Evolutionary conservation across 2,888 invertebrate genomes (phyloP).

Genomic region (Ochlodes sylvanus): DNA sequence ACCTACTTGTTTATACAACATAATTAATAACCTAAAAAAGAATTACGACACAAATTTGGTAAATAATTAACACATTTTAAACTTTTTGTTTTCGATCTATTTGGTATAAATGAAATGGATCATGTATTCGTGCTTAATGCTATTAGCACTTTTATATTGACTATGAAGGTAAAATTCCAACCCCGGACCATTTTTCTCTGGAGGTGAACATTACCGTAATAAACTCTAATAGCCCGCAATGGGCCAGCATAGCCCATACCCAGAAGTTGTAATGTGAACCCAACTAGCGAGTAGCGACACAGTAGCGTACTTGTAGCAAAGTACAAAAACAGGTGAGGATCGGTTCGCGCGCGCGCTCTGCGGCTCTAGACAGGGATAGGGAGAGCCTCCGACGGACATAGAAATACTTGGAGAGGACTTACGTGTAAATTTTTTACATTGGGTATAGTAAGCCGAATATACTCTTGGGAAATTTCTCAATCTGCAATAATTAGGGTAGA

Average conservation of each 20-base stretch:
- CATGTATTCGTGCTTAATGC: no score
- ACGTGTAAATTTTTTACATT: not conserved
- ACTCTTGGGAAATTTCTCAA: no score
- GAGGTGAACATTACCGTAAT: not conserved
- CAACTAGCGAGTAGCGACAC: not conserved
- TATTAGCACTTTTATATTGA: no score
- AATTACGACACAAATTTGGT: no score
- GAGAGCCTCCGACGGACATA: constrained; percentile 62
- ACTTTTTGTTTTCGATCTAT: no score
- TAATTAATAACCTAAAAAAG: no score
- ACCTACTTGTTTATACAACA: no score
- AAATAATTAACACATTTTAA: no score
- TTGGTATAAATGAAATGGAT: no score
- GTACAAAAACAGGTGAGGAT: constrained; percentile 31
- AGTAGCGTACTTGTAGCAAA: constrained; percentile 11
- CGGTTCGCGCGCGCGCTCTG: constrained; percentile 56
- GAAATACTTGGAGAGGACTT: constrained; percentile 53
- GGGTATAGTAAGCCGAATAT: not conserved
- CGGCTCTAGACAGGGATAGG: constrained; percentile 43
- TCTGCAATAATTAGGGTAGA: no score
- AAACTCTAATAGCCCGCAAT: constrained; percentile 7
- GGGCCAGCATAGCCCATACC: constrained; percentile 5
- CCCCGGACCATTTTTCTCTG: not conserved
- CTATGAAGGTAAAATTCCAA: no score
- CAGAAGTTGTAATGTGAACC: not conserved